These are phyloP conservation scores for Chamaetylas fuelleborni DNA, from an alignment of 2,113 vertebrate genomes.

Conservation along the genomic window DNA sequence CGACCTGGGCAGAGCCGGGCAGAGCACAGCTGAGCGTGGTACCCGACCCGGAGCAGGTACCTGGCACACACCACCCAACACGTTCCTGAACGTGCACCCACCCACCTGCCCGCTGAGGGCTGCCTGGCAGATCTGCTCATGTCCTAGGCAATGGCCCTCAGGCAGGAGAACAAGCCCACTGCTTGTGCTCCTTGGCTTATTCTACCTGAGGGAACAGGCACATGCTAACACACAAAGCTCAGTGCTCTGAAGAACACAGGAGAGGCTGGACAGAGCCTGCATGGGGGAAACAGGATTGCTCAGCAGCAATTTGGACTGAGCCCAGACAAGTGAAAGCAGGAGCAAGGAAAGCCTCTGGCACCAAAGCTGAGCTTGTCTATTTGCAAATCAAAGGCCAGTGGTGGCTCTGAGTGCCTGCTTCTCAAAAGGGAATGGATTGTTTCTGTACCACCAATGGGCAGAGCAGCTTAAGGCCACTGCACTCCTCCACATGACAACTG, in stretches of 20 bases:
- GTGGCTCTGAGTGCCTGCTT: neutral
- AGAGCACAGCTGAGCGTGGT: neutral
- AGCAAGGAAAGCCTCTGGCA: neutral
- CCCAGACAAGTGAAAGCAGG: neutral
- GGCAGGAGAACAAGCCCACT: neutral
- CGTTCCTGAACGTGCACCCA: rapidly evolving
- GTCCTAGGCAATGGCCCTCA: neutral
- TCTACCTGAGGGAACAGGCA: neutral
- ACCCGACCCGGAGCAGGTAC: neutral
- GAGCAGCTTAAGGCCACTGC: neutral
- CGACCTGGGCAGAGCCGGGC: conserved; percentile 55
- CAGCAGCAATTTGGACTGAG: neutral
- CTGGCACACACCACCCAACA: neutral
- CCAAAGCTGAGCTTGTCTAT: neutral
- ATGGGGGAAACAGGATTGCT: neutral
- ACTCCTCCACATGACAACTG: neutral
- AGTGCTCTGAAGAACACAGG: neutral
- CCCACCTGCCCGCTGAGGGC: rapidly evolving
- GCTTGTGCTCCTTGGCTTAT: neutral
- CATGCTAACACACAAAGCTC: neutral
- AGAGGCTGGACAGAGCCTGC: neutral
- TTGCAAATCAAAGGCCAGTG: neutral
- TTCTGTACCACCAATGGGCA: neutral
- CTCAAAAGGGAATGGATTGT: neutral
- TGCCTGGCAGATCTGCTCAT: neutral